Conservation (phyloP, 2,797 vertebrate genomes). For the Sciurus carolinensis region DNA sequence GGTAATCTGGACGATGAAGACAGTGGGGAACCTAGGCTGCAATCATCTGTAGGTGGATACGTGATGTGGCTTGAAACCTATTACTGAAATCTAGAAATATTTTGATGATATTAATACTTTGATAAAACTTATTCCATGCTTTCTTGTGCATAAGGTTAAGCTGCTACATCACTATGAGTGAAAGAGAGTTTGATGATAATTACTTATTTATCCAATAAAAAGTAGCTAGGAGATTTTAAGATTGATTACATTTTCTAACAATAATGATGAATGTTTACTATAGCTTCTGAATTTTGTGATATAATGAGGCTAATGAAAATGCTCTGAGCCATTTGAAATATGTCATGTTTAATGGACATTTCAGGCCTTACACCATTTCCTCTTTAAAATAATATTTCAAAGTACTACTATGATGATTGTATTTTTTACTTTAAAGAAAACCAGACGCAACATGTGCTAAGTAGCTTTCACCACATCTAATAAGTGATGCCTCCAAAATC, state of each 20-base stretch:
- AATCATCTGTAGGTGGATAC: too few species aligned
- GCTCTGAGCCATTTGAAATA: background rate
- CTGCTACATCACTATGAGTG: background rate
- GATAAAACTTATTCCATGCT: background rate
- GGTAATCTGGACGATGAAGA: background rate
- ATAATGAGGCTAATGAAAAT: background rate
- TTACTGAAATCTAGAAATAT: background rate
- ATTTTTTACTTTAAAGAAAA: background rate
- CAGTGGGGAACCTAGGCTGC: accelerated
- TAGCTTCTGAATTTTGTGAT: background rate
- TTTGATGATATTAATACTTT: background rate
- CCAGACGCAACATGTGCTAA: background rate
- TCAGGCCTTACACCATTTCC: background rate
- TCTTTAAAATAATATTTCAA: background rate
- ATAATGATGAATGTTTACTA: background rate
- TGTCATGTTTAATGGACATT: background rate
- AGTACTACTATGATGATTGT: background rate
- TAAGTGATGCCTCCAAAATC: background rate
- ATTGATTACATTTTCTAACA: background rate
- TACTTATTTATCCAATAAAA: background rate
- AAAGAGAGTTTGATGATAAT: background rate
- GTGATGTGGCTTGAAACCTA: background rate
- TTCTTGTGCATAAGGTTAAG: background rate
- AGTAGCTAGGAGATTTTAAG: background rate
- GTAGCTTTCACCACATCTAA: background rate